Base-by-base conservation (phyloP, 2,797 vertebrate genomes). In the Aldrovandia affinis region DNA sequence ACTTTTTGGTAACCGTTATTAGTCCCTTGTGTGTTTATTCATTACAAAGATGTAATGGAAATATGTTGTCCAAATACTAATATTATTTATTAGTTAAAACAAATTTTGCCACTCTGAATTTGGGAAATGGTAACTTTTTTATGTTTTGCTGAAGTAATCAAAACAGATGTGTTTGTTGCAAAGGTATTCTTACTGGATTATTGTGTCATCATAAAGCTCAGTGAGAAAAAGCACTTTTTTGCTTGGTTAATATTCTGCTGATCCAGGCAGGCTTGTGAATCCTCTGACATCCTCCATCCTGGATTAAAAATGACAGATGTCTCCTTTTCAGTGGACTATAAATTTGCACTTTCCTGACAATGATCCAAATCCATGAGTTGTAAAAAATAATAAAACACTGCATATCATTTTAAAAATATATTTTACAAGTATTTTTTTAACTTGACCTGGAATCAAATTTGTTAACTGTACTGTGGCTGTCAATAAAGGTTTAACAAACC, bases 261-360 rank as follows among this genome's bases (percentile, higher is more conserved):
- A 83, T 77, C 85, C 52, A 47, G 68, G 0, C 59, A 30, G 59
- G 15, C 59, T 2, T 30, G 36, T 28, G 22, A 55, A 75, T 59
- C 68, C 30, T 83, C 78, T 52, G 55, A 59, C 55, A 59, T 22
- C 79, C 79, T n/a, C 15, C 20, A 36, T 54, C 28, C 36, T 65
- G 81, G 81, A 83, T 86, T 59, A 75, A 39, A 80, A 70, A 73
- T 81, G 81, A 80, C 77, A 80, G 61, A 54, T 85, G 81, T 25
- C 75, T 42, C 61, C 8, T 85, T 78, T 82, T 54, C 84, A 63
- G n/a, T 57, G 30, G 8, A 50, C 57, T 30, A 15, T 15, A 47
- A 47, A 5, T 22, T 61, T 61, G 22, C 4, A 25, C 57, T 61
- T 61, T 22, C 7, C 22, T 61, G 57, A 61, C 57, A 61, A 25